Evolutionary conservation across 1,140 invertebrate species (phyloP), one percentile per base, ranked within the genome.

Genomic region (Cyphomyrmex costatus): DNA sequence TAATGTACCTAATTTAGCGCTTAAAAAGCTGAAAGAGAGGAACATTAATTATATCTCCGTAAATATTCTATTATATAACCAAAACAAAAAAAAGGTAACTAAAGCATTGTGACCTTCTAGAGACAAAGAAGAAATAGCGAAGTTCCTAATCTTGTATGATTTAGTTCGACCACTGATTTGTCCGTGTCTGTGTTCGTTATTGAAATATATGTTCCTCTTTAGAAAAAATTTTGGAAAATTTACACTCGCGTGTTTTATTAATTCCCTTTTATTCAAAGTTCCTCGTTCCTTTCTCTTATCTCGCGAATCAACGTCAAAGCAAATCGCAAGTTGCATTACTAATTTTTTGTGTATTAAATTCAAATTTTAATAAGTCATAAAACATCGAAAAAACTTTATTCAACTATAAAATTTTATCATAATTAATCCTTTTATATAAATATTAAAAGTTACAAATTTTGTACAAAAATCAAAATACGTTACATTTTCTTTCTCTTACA

Each of bases 101-200:
- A 89, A 92, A 93, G 86, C 91, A 94, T 92, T 93, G 89, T 94
- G 93, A 93, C 92, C 92, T 93, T 93, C 87, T 94, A 93, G 93
- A 93, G 89, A 89, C 87, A 88, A 90, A 86, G 80, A 91, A 91
- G 90, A 92, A 90, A 92, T 91, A 92, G 89, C 92, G 85, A 93
- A 93, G 89, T 93, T 93, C 92, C 91, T 91, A 92, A 94, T 92
- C 92, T 93, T 93, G 89, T 93, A 94, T 94, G 82, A 77, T 93
- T 94, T 93, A 93, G 90, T 94, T 94, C 88, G 89, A 92, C 91
- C 92, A 93, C 89, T 94, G 92, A 93, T 93, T 94, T 94, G 90
- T 94, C 92, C 93, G 92, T 94, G 93, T 93, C n/a, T n/a, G 93
- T 94, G 93, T 94, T 94, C 92, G 93, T 94, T 94, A 93, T 78